These are phyloP conservation scores for Hypocryptadius cinnamomeus DNA, from an alignment of 2,113 vertebrate genomes.

Conservation along the genomic window DNA sequence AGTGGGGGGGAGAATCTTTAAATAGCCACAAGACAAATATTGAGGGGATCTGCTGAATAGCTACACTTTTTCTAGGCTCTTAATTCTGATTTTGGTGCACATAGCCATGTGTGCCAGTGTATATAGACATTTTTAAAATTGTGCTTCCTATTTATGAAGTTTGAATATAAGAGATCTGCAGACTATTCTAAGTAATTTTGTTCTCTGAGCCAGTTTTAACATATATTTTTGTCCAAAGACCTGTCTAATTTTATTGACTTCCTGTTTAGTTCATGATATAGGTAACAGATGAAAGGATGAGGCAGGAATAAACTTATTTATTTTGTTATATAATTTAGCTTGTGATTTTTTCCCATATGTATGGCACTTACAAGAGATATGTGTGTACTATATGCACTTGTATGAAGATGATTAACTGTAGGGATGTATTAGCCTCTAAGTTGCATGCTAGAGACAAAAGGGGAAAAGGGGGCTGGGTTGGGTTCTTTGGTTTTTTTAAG, in stretches of 20 bases:
- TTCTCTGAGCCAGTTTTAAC: constrained; percentile 70
- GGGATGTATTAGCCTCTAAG: constrained; percentile 17
- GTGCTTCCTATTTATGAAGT: constrained; percentile 55
- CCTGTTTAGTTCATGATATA: constrained; percentile 38
- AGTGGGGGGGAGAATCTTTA: not conserved
- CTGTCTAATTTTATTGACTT: constrained; percentile 51
- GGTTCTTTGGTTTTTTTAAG: not conserved
- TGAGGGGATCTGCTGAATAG: not conserved
- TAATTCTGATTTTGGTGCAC: constrained; percentile 8
- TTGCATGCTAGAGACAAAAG: constrained; percentile 45
- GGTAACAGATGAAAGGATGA: constrained; percentile 37
- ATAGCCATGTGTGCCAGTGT: not conserved
- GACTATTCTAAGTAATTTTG: constrained; percentile 28
- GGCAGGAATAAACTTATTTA: constrained; percentile 68
- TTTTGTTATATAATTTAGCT: constrained; percentile 64
- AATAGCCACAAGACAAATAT: constrained; percentile 14
- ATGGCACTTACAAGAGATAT: constrained; percentile 31
- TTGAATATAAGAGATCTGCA: constrained; percentile 38
- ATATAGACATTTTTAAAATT: constrained; percentile 35
- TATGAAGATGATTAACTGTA: constrained; percentile 45
- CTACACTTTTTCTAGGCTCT: constrained; percentile 30
- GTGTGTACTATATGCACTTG: constrained; percentile 48
- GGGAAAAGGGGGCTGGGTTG: not conserved
- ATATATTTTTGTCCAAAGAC: constrained; percentile 72
- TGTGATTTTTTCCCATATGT: constrained; percentile 36